These are phyloP conservation scores for Paedocypris micromegethes DNA, from an alignment of 2,797 vertebrate genomes.

Conservation along the genomic window DNA sequence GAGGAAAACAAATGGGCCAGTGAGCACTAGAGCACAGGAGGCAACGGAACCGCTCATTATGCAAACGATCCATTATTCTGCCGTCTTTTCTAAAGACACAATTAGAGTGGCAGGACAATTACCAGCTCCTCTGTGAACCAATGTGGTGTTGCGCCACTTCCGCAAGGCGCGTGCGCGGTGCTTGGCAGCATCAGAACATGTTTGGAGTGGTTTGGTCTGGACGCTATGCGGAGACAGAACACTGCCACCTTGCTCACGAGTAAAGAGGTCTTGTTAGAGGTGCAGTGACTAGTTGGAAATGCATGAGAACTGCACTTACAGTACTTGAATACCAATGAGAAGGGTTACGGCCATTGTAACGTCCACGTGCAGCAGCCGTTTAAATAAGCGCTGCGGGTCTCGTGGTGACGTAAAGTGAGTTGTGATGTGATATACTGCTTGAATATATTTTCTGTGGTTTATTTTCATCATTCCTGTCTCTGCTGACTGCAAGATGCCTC, in stretches of 20 bases:
- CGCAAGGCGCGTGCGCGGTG: constrained; percentile 3
- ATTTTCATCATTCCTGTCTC: constrained; percentile 9
- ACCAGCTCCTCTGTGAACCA: constrained; percentile 32
- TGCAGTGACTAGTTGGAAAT: constrained; percentile 21
- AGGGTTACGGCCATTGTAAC: constrained; percentile 26
- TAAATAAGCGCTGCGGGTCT: constrained; percentile 46
- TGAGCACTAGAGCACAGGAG: constrained; percentile 30
- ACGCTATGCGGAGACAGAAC: constrained; percentile 29
- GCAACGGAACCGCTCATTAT: constrained; percentile 44
- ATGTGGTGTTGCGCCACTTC: constrained; percentile 34
- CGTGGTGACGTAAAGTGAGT: constrained; percentile 7
- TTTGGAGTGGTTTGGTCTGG: constrained; percentile 40
- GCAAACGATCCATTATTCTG: constrained; percentile 45
- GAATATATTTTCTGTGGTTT: constrained; percentile 11
- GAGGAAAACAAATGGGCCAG: constrained; percentile 12
- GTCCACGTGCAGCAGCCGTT: constrained; percentile 15
- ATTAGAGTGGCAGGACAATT: constrained; percentile 48
- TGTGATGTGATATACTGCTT: constrained; percentile 19
- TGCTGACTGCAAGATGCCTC: constrained; percentile 13
- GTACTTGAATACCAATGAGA: constrained; percentile 50
- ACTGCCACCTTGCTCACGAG: constrained; percentile 33
- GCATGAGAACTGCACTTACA: constrained; percentile 18
- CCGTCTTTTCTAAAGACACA: constrained; percentile 42
- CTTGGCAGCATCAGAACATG: constrained; percentile 22
- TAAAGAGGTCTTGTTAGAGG: constrained; percentile 40